Base-by-base conservation (phyloP, 2,888 invertebrate species). In the Drosophila falleni region DNA sequence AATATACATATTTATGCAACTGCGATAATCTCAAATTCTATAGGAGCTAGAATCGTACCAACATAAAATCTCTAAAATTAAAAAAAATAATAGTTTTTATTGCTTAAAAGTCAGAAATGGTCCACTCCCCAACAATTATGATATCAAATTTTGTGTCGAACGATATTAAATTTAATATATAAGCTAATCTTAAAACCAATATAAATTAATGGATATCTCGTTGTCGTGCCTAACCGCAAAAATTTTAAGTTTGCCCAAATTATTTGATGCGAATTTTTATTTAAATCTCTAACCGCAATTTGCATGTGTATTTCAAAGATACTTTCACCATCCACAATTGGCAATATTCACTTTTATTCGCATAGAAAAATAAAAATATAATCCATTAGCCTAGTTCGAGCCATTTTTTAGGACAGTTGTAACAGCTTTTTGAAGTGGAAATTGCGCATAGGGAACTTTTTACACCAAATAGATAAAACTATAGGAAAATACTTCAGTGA, bases 401-500 rank as follows among this genome's bases (percentile, higher is more conserved):
- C 31, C 10, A 6, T 33, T 31, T 31, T 49, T 49, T 16, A 31
- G 49, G 50, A 6, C 33, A 19, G 8, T 11, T 10, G 16, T 3
- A 33, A 50, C 13, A 13, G 31, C 33, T 49, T 16, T 50, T 50
- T 23, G 19, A 13, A 35, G 19, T 50, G 33, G 16, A 11, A 49
- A 33, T 15, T 19, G 33, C 31, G 50, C 2, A 19, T 16, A 19
- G 9, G 13, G n/a, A 35, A n/a, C 19, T 33, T 35, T 35, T 50
- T 33, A 35, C 19, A 33, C 19, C 33, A 50, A 50, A 50, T 19
- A 19, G 16, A 44, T 31, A 49, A 33, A 13, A 13, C 49, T 13
- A 15, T 31, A 29, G 49, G 49, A 49, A 49, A 49, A 49, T 19
- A 31, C 8, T 49, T 15, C 31, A 49, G 47, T 49, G 47, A 49